These are phyloP conservation scores for Paratrypauchen microcephalus DNA, from an alignment of 2,797 vertebrate species.

Conservation along the genomic window DNA sequence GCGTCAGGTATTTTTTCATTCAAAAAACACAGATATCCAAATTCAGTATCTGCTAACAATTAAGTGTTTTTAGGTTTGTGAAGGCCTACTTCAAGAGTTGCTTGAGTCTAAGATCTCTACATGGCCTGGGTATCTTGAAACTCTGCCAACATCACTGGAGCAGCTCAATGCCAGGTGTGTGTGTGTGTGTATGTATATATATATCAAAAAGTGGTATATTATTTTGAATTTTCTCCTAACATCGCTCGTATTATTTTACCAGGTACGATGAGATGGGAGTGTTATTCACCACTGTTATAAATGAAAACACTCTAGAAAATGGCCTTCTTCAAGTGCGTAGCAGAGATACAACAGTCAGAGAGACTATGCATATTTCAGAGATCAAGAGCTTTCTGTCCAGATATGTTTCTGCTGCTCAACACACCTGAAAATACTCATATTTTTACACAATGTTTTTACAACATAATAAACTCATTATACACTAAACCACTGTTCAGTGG, in stretches of 20 bases:
- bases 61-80: conserved; percentile 82
- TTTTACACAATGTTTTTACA: background rate
- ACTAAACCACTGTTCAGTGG: no score
- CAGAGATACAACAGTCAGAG: conserved; percentile 91
- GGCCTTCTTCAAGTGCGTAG: conserved; percentile 89
- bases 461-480: background rate
- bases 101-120: conserved; percentile 82
- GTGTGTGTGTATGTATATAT: no score
- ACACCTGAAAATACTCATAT: conserved; percentile 53
- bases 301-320: conserved; percentile 87
- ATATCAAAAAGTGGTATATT: background rate
- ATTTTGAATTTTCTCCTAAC: background rate
- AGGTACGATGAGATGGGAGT: conserved; percentile 96
- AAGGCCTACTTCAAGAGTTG: conserved; percentile 86
- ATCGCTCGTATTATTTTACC: conserved; percentile 49
- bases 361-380: conserved; percentile 93
- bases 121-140: conserved; percentile 94
- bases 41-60: background rate
- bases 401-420: conserved; percentile 84
- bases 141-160: conserved; percentile 79
- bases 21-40: background rate
- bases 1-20: conserved; percentile 79
- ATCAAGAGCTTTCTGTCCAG: conserved; percentile 84
- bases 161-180: conserved; percentile 83
- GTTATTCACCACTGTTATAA: conserved; percentile 86